Conservation (phyloP, 2,888 invertebrate species). For the Cephus nigrinus region DNA sequence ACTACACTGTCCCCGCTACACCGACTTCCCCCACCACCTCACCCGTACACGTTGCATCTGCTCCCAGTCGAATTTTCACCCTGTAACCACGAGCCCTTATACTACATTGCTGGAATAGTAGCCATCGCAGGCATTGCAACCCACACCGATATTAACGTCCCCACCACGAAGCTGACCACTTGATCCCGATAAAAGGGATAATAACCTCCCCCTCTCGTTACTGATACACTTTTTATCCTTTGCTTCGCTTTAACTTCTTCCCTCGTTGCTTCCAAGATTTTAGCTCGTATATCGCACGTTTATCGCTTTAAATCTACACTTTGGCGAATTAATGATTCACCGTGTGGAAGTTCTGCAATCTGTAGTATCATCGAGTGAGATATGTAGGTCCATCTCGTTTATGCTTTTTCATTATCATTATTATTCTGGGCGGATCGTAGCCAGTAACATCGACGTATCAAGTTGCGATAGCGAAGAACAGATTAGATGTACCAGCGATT, state of each 20-base stretch:
- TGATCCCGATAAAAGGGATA: neutral
- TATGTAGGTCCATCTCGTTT: neutral
- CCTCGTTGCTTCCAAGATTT: neutral
- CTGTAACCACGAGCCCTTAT: neutral
- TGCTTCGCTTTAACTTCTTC: neutral
- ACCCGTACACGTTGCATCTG: conserved; percentile 4
- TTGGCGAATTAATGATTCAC: neutral
- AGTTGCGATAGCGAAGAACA: neutral
- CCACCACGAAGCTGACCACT: neutral
- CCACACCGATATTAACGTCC: neutral
- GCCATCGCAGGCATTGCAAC: neutral
- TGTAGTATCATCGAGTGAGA: neutral
- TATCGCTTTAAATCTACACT: neutral
- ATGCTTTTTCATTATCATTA: neutral
- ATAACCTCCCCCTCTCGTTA: neutral
- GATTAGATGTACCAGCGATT: neutral
- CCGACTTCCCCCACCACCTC: neutral
- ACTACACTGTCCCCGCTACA: neutral
- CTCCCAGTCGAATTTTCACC: conserved; percentile 9
- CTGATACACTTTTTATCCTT: neutral
- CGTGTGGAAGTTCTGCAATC: neutral
- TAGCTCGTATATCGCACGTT: neutral
- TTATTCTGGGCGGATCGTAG: neutral
- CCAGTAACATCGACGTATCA: neutral
- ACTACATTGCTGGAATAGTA: neutral